Base-by-base conservation (phyloP, 1,140 invertebrate species). In the Cephus cinctus region DNA sequence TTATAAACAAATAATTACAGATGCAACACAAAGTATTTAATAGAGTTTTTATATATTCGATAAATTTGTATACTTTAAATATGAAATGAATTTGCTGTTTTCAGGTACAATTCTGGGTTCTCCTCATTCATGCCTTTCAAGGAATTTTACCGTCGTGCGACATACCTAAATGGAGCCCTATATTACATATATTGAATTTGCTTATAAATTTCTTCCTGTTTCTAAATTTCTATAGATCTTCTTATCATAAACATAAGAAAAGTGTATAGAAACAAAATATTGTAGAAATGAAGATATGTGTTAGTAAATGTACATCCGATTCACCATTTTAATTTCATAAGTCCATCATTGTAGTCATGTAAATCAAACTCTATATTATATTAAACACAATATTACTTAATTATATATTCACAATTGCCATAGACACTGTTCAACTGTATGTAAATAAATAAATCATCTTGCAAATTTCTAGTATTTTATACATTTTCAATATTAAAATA, bases 51-150 rank as follows among this genome's bases (percentile, higher is more conserved):
- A n/a, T n/a, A n/a, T n/a, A n/a, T n/a, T n/a, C n/a, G n/a, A n/a
- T n/a, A n/a, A n/a, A n/a, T n/a, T n/a, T n/a, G n/a, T n/a, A n/a
- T n/a, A 40, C 41, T 25, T 27, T 38, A 20, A 38, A 22, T 41
- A 32, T 21, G 2, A 45, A 34, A 41, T 12, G 30, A 16, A 16
- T 14, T 48, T 44, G 32, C 34, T 49, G 9, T 30, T 59, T 57
- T 35, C 18, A 66, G 63, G 52, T 59, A 15, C 90, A 93, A 76
- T 93, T 93, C 71, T 73, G 86, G 20, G 78, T 88, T 15, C 83
- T 90, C 35, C 82, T 88, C 47, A 77, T 84, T 42, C 89, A 92
- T 69, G 27, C 53, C 6, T 0, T 32, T 4, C 53, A 59, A 52
- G 51, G 14, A 14, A 6, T 48, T 18, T 9, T 40, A 3, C 60